Base-by-base conservation (phyloP, 2,113 vertebrate species). In the Phainopepla nitens region DNA sequence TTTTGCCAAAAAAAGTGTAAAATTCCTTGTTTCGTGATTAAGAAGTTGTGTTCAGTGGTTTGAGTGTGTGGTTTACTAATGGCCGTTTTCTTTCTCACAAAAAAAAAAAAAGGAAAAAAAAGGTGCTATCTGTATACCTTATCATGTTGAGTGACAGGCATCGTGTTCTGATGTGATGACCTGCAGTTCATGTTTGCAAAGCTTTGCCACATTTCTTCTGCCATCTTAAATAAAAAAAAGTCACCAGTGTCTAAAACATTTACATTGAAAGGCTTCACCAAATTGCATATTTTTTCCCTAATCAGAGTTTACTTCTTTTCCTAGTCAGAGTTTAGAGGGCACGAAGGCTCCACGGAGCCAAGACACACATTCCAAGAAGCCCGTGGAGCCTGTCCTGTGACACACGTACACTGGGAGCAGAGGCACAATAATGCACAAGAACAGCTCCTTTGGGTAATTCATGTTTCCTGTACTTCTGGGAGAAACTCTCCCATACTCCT, bases 401-500 rank as follows among this genome's bases (percentile, higher is more conserved):
- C 61, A 80, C 36, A 25, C 31, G 78, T 35, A 53, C 10, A 5
- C 53, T 33, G 50, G 11, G 45, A 76, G 54, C 0, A 0, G 62
- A 65, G 56, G 33, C 71, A 90, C 45, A 95, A 28, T 44, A 62
- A 17, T 1, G 10, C 17, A 36, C 3, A 1, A 61, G 53, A 89
- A 54, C 2, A 27, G 35, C 28, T 89, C 57, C 57, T 91, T 49
- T 66, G 50, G 72, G 41, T 69, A 83, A 87, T 81, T 62, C 28
- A 24, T 0, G 0, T 93, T 94, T 82, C 49, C 61, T 4, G 1
- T 22, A 49, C 50, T 89, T 83, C 64, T 50, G 58, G n/a, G 57
- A 93, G 82, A 91, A 95, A 82, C 31, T 44, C 49, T 39, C 56
- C 51, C 41, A 13, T n/a, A 33, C 22, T 94, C 29, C 68, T 92